phyloP scores from a whole-genome alignment of 2,113 vertebrate genomes.

The Scalopus aquaticus region DNA sequence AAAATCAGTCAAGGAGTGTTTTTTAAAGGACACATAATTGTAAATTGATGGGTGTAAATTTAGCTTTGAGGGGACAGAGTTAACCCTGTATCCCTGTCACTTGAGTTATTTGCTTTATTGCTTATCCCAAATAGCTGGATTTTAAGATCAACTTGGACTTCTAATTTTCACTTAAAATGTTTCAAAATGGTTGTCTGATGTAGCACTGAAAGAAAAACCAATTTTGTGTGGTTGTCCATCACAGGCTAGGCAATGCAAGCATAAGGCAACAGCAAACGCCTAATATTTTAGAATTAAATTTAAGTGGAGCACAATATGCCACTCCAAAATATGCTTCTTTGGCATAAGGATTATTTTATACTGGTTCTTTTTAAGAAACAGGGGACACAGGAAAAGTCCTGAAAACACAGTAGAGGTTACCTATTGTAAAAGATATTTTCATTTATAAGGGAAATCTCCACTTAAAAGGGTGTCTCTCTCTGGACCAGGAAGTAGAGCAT shows the following conservation, averaged over 20 bases:
- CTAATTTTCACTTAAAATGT: slow-evolving; percentile 26
- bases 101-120: not conserved
- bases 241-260: not conserved
- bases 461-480: not conserved
- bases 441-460: not conserved
- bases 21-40: not conserved
- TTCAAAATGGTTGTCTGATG: slow-evolving; percentile 19
- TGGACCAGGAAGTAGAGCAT: not conserved
- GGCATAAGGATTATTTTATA: not conserved
- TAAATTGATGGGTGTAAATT: not conserved
- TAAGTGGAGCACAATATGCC: not conserved
- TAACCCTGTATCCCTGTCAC: slow-evolving; percentile 23
- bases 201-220: not conserved
- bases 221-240: not conserved
- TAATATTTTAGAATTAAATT: not conserved
- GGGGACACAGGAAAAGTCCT: not conserved
- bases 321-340: not conserved
- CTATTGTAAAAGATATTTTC: not conserved
- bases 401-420: not conserved
- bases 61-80: not conserved
- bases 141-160: slow-evolving; percentile 35
- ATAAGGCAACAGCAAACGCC: not conserved
- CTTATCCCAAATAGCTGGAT: not conserved
- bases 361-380: not conserved
- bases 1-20: not conserved